phyloP scores from a whole-genome alignment of 2,888 invertebrate genomes.

The Parnassius orleans region DNA sequence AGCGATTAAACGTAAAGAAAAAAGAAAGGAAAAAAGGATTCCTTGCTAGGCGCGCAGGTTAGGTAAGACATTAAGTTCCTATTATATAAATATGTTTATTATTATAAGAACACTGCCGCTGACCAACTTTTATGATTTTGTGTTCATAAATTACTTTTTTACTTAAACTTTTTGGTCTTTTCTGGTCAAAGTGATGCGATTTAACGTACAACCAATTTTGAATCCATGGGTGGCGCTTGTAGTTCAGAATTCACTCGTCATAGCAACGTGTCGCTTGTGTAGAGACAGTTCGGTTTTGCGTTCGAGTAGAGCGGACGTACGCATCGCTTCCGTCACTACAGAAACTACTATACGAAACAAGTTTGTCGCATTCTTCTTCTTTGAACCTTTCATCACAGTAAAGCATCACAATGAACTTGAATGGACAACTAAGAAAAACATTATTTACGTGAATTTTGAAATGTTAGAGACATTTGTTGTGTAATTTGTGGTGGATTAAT shows the following conservation, averaged over 20 bases:
- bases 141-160: no score
- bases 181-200: no score
- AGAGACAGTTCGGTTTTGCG: conserved; percentile 64
- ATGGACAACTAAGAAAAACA: conserved; percentile 45
- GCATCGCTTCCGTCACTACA: conserved; percentile 39
- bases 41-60: no score
- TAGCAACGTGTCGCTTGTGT: conserved; percentile 55
- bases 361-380: conserved; percentile 52
- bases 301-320: conserved; percentile 59
- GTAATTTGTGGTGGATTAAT: conserved; percentile 66
- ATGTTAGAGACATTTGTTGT: conserved; percentile 56
- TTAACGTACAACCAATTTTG: background rate
- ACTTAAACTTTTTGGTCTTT: no score
- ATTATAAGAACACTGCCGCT: no score
- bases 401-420: conserved; percentile 60
- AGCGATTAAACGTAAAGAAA: no score
- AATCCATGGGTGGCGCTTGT: conserved; percentile 36
- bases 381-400: conserved; percentile 33
- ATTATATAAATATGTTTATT: no score
- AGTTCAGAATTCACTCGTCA: conserved; percentile 57
- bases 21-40: no score
- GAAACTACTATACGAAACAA: conserved; percentile 64
- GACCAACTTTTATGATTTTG: no score
- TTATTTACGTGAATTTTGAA: conserved; percentile 45
- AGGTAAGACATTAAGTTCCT: no score